These are phyloP conservation scores for Fabriciana adippe DNA, from an alignment of 2,888 invertebrate species.

Conservation along the genomic window DNA sequence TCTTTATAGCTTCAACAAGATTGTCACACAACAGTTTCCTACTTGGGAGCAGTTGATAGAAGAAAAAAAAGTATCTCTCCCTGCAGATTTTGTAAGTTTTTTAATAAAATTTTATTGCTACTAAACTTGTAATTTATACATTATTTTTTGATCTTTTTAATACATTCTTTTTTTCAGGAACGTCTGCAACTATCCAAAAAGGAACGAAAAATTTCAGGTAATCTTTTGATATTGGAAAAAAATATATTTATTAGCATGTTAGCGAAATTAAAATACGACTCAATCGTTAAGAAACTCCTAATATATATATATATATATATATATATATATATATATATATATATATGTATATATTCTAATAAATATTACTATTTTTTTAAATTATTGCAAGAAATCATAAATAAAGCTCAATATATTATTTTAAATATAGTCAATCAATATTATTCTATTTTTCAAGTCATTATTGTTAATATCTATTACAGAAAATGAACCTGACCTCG, in stretches of 20 bases:
- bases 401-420: too few relatives aligned
- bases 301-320: too few relatives aligned
- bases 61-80: constrained; percentile 50
- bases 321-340: too few relatives aligned
- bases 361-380: too few relatives aligned
- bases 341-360: too few relatives aligned
- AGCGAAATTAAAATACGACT: too few relatives aligned
- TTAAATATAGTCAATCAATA: not conserved
- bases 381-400: too few relatives aligned
- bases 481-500: constrained; percentile 57
- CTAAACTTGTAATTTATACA: too few relatives aligned
- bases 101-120: too few relatives aligned
- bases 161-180: constrained; percentile 27
- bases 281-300: too few relatives aligned
- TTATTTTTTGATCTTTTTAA: not conserved
- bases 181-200: constrained; percentile 24
- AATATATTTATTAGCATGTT: too few relatives aligned
- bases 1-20: constrained; percentile 51
- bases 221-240: too few relatives aligned
- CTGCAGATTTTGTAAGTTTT: constrained; percentile 65
- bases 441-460: not conserved
- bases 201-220: constrained; percentile 27
- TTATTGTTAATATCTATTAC: constrained; percentile 36
- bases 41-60: constrained; percentile 59
- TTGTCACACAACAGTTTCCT: constrained; percentile 48